A percentile compares a stretch with the other conserved stretches of the same genome.
Evolutionary conservation across 1,140 invertebrate genomes (phyloP).

Genomic region (Sipha flava): DNA sequence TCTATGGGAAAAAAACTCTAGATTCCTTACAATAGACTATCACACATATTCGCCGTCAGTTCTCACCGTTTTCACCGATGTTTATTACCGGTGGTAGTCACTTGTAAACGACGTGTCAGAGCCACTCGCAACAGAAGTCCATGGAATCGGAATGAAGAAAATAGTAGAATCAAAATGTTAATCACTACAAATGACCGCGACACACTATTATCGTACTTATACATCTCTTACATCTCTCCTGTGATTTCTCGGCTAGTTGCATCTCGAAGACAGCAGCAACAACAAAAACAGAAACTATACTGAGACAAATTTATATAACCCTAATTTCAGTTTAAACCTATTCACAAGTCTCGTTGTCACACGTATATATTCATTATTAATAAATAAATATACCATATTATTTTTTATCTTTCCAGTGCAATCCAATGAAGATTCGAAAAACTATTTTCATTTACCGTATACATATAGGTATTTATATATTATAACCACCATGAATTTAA

Average conservation of each 20-base stretch:
- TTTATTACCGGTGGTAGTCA: neutral
- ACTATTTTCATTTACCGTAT: no score
- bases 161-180: neutral
- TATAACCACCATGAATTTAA: no score
- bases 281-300: neutral
- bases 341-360: neutral
- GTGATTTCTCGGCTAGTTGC: neutral
- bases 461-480: no score
- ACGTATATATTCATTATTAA: neutral
- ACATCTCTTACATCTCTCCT: neutral
- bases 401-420: no score
- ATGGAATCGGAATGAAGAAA: neutral
- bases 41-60: neutral
- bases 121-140: neutral
- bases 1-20: neutral
- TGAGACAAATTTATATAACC: neutral
- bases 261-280: neutral
- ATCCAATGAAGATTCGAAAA: no score
- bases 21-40: neutral
- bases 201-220: neutral
- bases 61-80: slow-evolving; percentile 4
- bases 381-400: no score
- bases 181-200: neutral
- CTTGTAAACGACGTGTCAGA: neutral
- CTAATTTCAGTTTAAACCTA: neutral